Conservation (phyloP, 2,888 invertebrate genomes). For the Diogma glabrata region DNA sequence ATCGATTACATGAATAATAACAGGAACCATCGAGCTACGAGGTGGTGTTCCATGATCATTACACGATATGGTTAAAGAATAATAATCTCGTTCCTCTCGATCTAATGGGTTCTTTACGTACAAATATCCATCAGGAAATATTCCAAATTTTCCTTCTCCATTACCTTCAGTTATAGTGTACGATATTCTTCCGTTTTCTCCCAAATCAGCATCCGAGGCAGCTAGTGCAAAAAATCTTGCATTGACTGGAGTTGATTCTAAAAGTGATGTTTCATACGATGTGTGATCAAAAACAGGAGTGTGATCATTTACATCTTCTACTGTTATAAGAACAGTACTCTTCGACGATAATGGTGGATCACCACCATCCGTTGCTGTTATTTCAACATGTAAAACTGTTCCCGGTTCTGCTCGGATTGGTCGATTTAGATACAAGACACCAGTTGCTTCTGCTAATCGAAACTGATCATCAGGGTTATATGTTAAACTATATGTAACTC, state of each 20-base stretch:
- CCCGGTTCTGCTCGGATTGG: conserved; percentile 67
- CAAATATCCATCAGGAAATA: conserved; percentile 88
- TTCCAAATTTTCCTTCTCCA: conserved; percentile 73
- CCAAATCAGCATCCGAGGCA: conserved; percentile 81
- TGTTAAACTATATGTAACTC: conserved; percentile 68
- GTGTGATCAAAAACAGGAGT: conserved; percentile 88
- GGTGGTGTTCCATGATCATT: conserved; percentile 67
- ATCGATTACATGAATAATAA: conserved; percentile 87
- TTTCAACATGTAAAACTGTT: conserved; percentile 57
- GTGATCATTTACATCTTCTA: conserved; percentile 89
- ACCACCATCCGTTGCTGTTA: conserved; percentile 78
- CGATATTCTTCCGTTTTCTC: conserved; percentile 63
- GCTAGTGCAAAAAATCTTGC: conserved; percentile 80
- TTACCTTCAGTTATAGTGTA: conserved; percentile 83
- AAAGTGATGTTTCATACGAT: conserved; percentile 82
- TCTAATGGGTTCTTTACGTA: conserved; percentile 80
- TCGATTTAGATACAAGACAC: conserved; percentile 76
- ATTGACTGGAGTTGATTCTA: conserved; percentile 85
- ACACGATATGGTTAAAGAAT: conserved; percentile 75
- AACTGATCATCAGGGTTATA: conserved; percentile 73
- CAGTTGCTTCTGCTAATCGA: conserved; percentile 72
- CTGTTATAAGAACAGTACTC: conserved; percentile 56
- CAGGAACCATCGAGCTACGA: conserved; percentile 74
- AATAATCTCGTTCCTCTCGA: conserved; percentile 83
- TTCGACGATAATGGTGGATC: conserved; percentile 61